These are phyloP conservation scores for Callocephalon fimbriatum DNA, from an alignment of 2,113 vertebrate species.

Conservation along the genomic window DNA sequence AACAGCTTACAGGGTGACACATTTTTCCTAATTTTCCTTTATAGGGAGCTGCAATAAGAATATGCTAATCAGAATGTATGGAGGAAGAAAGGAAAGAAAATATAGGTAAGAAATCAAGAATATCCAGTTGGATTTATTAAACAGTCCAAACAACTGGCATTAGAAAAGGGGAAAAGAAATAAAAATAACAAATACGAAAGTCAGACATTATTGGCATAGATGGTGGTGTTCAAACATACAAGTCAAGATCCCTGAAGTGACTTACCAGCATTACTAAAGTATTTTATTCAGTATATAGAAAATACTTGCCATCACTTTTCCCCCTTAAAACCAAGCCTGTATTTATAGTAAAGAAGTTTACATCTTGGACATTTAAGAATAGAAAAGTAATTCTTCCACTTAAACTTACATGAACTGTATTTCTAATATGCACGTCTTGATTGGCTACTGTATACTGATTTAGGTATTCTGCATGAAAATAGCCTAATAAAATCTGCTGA, in stretches of 20 bases:
- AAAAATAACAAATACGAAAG: background rate
- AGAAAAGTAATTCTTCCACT: background rate
- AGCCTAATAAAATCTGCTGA: background rate
- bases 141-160: background rate
- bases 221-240: background rate
- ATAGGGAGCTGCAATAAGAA: background rate
- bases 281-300: background rate
- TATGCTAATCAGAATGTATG: background rate
- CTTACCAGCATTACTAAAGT: background rate
- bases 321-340: background rate
- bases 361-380: background rate
- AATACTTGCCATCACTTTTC: background rate
- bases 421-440: background rate
- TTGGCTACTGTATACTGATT: background rate
- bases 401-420: background rate
- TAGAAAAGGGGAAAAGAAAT: background rate
- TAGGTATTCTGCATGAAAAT: background rate
- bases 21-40: background rate
- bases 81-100: background rate
- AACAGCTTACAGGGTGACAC: rapidly evolving
- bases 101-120: background rate
- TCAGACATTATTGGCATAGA: background rate
- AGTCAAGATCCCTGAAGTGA: background rate
- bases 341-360: background rate
- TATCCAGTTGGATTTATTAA: background rate